Evolutionary conservation across 2,113 vertebrate species (phyloP).

Genomic region (Manacus vitellinus): DNA sequence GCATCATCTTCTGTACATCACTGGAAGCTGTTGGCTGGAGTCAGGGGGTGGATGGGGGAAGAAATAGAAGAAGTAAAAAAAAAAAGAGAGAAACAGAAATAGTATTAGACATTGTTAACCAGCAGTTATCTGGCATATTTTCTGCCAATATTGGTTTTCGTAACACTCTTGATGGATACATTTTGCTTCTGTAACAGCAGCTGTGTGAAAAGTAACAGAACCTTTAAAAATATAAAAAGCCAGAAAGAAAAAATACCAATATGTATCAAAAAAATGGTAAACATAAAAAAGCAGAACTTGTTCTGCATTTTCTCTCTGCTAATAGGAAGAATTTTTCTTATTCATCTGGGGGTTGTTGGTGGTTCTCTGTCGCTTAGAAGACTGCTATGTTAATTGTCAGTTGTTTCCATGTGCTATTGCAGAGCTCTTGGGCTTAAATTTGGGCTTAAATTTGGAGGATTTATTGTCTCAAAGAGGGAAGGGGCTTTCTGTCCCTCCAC

Average conservation of each 20-base stretch:
- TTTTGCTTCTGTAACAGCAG: constrained; percentile 42
- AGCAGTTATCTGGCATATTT: constrained; percentile 10
- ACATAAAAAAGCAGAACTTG: constrained; percentile 16
- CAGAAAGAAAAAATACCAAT: neutral
- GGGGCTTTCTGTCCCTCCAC: neutral
- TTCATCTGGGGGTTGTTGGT: neutral
- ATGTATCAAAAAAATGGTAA: neutral
- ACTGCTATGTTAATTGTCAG: constrained; percentile 1
- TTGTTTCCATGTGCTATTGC: constrained; percentile 31
- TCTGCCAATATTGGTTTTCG: neutral
- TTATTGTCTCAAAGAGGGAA: neutral
- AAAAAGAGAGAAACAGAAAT: neutral
- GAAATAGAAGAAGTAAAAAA: neutral
- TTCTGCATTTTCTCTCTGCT: neutral
- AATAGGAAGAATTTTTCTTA: neutral
- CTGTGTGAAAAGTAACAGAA: constrained; percentile 25
- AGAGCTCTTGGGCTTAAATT: neutral
- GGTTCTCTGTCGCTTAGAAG: neutral
- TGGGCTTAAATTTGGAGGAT: neutral
- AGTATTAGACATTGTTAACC: neutral
- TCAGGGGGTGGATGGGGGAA: neutral
- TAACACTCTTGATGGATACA: constrained; percentile 22
- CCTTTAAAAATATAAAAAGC: neutral
- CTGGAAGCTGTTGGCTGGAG: constrained; percentile 16
- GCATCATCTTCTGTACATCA: constrained; percentile 36